Evolutionary conservation across 1,140 invertebrate species (phyloP), one percentile per base, ranked within the genome.

Genomic region (Anthonomus grandis): DNA sequence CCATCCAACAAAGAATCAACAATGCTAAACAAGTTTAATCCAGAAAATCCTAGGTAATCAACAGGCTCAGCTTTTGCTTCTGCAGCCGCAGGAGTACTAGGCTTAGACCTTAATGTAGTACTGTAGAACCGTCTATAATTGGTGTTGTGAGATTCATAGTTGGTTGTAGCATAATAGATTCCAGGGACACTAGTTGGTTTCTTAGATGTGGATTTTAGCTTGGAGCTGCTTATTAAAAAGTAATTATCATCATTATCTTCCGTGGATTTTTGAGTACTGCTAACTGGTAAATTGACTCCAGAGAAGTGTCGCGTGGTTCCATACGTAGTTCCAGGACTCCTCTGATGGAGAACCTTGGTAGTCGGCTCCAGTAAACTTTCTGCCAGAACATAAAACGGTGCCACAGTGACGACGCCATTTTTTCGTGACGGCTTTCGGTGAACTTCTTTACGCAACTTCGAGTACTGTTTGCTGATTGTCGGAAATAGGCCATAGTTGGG

Each of bases 381-480:
- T 0, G 64, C 51, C 24, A 64, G 50, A 9, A 63, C 60, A 24
- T 68, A 66, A 21, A 60, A 52, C 4, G 64, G 62, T n/a, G 44
- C 37, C 19, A 58, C 63, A n/a, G 55, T 51, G n/a, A 53, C 52
- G 31, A 57, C 53, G 34, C 54, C 27, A 19, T 50, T 22, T 34
- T 31, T 24, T 37, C 51, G 44, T 5, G 59, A 55, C n/a, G 60
- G 54, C 37, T 59, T 62, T 21, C 57, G 54, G 34, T 70, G 65
- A 8, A 65, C 64, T 62, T 80, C 76, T 64, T 79, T 79, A 18
- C 77, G 72, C 51, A 80, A 72, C 59, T 80, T 80, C 0, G 78
- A 77, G 58, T 80, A 79, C 60, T 79, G 77, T 65, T 78, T 78
- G 63, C 78, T 79, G 23, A 80, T 75, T 31, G 74, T 78, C n/a